A percentile compares a stretch with the other conserved stretches of the same genome.
Conservation (phyloP, 1,140 invertebrate species). For the Bombus cullumanus region DNA sequence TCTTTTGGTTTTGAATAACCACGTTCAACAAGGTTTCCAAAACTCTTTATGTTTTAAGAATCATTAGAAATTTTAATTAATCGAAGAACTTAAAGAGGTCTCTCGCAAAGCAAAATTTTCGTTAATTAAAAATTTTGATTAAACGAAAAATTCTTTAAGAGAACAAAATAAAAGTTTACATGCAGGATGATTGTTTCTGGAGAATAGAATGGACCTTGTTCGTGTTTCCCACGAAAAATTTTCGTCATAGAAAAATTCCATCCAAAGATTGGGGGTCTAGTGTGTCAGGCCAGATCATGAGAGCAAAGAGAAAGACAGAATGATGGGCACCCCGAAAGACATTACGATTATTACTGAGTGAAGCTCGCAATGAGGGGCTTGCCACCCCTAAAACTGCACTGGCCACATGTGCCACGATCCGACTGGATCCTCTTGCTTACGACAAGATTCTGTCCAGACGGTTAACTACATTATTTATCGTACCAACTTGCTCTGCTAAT, state of each 20-base stretch:
- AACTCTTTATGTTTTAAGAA: no score
- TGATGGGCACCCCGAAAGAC: slow-evolving; percentile 76
- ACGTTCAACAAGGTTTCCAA: no score
- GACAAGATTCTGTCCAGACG: slow-evolving; percentile 77
- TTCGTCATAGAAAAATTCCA: slow-evolving; percentile 75
- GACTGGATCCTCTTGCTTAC: slow-evolving; percentile 76
- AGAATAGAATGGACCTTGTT: background rate
- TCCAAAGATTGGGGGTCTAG: slow-evolving; percentile 65
- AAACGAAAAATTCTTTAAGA: background rate
- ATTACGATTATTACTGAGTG: slow-evolving; percentile 82
- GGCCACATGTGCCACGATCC: slow-evolving; percentile 75
- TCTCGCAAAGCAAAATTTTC: no score
- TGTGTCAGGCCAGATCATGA: slow-evolving; percentile 38
- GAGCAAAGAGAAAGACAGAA: slow-evolving; percentile 56
- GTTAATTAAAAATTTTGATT: background rate
- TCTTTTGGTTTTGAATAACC: no score
- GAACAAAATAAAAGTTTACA: background rate
- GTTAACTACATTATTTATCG: slow-evolving; percentile 80
- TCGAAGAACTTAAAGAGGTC: no score
- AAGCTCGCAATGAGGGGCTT: slow-evolving; percentile 71
- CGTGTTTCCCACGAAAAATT: slow-evolving; percentile 67
- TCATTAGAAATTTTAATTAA: no score
- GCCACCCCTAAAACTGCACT: slow-evolving; percentile 67
- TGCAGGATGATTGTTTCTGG: background rate
- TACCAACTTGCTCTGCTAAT: slow-evolving; percentile 74